Conservation (phyloP, 2,797 vertebrate genomes). For the Urocyon cinereoargenteus region DNA sequence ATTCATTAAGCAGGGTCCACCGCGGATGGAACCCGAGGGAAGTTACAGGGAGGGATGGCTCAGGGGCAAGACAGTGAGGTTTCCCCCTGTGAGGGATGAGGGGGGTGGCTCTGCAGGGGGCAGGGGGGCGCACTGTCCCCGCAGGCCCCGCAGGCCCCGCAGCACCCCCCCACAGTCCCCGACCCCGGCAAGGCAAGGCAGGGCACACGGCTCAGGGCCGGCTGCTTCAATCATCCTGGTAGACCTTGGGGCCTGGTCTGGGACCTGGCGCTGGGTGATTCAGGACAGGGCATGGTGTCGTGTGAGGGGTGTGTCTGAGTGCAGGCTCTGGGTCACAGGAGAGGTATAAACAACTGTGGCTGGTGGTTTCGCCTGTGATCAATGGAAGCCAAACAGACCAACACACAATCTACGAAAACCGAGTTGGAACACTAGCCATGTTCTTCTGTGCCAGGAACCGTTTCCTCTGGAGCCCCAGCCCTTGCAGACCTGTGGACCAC, state of each 20-base stretch:
- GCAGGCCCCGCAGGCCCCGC: too few species aligned
- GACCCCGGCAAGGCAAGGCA: too few species aligned
- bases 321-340: neutral
- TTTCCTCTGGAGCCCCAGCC: neutral
- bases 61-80: neutral
- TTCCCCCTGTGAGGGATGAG: neutral
- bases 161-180: too few species aligned
- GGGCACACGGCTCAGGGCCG: neutral
- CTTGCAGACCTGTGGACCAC: neutral
- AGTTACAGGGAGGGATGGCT: neutral
- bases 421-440: neutral
- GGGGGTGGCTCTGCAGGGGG: neutral
- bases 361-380: neutral
- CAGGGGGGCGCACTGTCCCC: too few species aligned
- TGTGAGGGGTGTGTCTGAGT: neutral
- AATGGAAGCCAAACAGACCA: neutral
- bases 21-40: neutral
- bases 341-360: neutral
- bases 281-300: accelerated
- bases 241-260: neutral
- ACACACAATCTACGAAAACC: neutral
- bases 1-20: too few species aligned
- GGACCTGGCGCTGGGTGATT: neutral
- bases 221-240: neutral
- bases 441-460: neutral